phyloP scores from a whole-genome alignment of 2,113 vertebrate species.

The Stercorarius parasiticus region DNA sequence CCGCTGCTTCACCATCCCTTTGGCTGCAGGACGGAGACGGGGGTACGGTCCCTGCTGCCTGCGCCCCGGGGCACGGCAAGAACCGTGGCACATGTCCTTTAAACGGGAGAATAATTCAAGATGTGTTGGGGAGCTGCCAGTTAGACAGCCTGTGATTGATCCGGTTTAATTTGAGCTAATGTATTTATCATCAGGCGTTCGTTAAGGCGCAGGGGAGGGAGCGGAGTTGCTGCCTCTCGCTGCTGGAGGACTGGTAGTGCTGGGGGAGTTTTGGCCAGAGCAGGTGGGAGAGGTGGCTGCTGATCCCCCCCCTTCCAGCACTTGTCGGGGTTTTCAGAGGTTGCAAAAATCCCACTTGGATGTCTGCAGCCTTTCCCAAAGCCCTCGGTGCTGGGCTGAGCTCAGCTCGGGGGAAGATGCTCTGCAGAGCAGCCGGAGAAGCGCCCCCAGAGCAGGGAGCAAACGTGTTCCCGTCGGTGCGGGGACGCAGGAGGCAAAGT shows the following conservation, averaged over 20 bases:
- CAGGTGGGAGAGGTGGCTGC: background rate
- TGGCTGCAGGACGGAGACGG: background rate
- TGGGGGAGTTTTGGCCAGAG: background rate
- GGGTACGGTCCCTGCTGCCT: background rate
- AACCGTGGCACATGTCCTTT: accelerated
- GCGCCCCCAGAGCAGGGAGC: accelerated
- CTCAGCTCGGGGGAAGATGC: background rate
- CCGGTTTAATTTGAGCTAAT: background rate
- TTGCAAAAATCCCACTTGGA: background rate
- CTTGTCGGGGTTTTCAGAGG: background rate
- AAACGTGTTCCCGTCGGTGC: accelerated
- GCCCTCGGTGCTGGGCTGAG: background rate
- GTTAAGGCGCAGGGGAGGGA: accelerated
- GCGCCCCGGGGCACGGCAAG: accelerated
- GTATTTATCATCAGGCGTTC: background rate
- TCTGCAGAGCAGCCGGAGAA: background rate
- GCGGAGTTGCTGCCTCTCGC: background rate
- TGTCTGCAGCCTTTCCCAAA: background rate
- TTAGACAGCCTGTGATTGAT: background rate
- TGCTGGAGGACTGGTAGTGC: background rate
- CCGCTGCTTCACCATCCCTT: background rate
- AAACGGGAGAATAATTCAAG: background rate
- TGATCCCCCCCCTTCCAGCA: too few relatives aligned
- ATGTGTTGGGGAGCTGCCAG: background rate
- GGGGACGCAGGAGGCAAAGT: background rate